Evolutionary conservation across 1,140 invertebrate genomes (phyloP).

Genomic region (Bombus soroeensis): DNA sequence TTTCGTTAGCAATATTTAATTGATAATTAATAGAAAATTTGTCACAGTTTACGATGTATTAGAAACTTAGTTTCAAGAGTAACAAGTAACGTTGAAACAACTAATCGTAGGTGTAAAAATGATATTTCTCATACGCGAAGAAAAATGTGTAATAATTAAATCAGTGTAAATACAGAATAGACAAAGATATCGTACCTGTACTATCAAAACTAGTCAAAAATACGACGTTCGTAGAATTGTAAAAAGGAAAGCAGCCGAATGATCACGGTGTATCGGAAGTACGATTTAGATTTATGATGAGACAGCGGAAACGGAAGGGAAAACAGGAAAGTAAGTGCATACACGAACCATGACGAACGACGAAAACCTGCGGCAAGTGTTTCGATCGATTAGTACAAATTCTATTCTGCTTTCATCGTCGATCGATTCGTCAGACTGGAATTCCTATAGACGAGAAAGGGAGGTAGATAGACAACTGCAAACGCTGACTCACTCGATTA

Average conservation of each 20-base stretch:
- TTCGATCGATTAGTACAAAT: slow-evolving; percentile 25
- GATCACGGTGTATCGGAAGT: not conserved
- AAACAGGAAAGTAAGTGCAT: not conserved
- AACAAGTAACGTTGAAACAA: no score
- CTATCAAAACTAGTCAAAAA: no score
- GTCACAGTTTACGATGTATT: no score
- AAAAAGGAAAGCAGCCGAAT: not conserved
- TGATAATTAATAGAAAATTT: no score
- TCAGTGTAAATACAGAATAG: not conserved
- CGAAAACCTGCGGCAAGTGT: no score
- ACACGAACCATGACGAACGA: not conserved
- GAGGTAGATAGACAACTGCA: slow-evolving; percentile 36
- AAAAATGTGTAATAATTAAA: no score
- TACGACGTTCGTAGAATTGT: not conserved
- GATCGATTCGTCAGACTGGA: slow-evolving; percentile 48
- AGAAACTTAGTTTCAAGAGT: no score
- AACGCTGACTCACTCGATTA: slow-evolving; percentile 48
- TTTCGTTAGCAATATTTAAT: no score
- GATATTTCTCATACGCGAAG: no score
- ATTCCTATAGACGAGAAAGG: slow-evolving; percentile 42
- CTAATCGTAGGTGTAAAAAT: no score
- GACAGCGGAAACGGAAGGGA: not conserved
- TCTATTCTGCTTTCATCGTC: slow-evolving; percentile 15
- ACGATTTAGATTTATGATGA: not conserved
- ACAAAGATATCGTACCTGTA: not conserved